Percentiles rank a stretch among this genome's conserved stretches.
These are phyloP conservation scores for Tragelaphus scriptus DNA, from an alignment of 2,113 vertebrate genomes.

Conservation along the genomic window DNA sequence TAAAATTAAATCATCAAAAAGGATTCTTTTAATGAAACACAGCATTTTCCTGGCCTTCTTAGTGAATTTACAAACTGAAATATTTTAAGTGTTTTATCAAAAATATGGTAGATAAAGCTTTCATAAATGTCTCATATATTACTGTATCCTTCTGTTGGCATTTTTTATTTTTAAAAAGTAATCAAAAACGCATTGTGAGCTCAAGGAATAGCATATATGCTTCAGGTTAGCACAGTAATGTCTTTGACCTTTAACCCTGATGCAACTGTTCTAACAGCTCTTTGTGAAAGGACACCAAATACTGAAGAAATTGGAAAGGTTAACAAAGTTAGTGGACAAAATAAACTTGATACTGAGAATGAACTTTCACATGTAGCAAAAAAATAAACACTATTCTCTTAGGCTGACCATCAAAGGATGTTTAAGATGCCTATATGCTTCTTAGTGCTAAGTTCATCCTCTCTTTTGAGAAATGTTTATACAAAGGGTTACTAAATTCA, in stretches of 20 bases:
- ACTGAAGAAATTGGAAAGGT: conserved; percentile 82
- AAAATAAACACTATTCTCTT: conserved; percentile 83
- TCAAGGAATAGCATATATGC: conserved; percentile 72
- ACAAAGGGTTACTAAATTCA: conserved; percentile 72
- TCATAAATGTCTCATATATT: conserved; percentile 74
- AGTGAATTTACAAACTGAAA: conserved; percentile 28
- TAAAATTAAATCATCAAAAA: conserved; percentile 30
- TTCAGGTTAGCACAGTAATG: conserved; percentile 83
- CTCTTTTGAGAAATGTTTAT: conserved; percentile 78
- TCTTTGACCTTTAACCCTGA: conserved; percentile 82
- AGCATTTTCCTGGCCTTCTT: neutral
- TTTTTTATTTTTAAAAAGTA: conserved; percentile 78
- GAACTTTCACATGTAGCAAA: conserved; percentile 86
- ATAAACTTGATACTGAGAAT: conserved; percentile 87
- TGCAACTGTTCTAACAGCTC: conserved; percentile 79
- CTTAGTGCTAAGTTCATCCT: conserved; percentile 77
- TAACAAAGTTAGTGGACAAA: conserved; percentile 88
- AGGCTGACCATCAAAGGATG: conserved; percentile 78
- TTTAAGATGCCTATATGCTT: conserved; percentile 81
- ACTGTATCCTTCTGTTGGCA: conserved; percentile 72
- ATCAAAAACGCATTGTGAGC: conserved; percentile 79
- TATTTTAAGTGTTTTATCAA: conserved; percentile 62
- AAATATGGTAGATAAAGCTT: conserved; percentile 69
- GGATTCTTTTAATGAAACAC: conserved; percentile 42
- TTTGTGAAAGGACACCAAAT: conserved; percentile 82